Base-by-base conservation (phyloP, 2,888 invertebrate species). In the Cetonia aurata region DNA sequence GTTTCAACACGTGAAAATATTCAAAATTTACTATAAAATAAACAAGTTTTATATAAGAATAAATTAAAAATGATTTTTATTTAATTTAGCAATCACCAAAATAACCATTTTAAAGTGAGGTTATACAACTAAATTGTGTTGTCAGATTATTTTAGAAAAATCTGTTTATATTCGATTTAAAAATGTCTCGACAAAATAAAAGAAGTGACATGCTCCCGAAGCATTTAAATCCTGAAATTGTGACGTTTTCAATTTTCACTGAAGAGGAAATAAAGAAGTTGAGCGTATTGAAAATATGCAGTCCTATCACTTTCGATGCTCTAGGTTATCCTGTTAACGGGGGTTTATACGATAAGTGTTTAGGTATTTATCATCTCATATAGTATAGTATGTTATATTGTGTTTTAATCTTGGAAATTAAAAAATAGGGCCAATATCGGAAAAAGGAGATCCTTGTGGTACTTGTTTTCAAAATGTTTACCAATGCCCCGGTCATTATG, bases 401-500 rank as follows among this genome's bases (percentile, higher is more conserved):
- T 10, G 37, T 37, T 3, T 37, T 37, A 37, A 37, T 37, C 1
- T 37, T 37, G 8, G 1, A 9, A 37, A 37, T 1, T 1, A 3
- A 10, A 37, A 37, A 37, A 8, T 33, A 86, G 88, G 91, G 6
- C 91, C 92, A 1, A 80, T 87, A 44, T 88, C 88, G 72, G 90
- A 90, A 12, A 84, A 87, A 57, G 84, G 86, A 77, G 93, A 94
- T 72, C 86, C 90, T 0, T 99, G 98, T 83, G 86, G 86, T 3
- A 97, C 96, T 6, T 99, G 98, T 80, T 87, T 89, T 9, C 88
- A 90, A 75, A 88, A 87, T 15, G 82, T 89, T 53, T 81, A 87
- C 6, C 86, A 88, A 73, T 98, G 98, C 81, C 90, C 93, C 0
- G 99, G 99, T 0, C 99, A 99, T 85, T 92, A 96, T 84, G 99